Base-by-base conservation (phyloP, 2,113 vertebrate species). In the Chroicocephalus ridibundus region DNA sequence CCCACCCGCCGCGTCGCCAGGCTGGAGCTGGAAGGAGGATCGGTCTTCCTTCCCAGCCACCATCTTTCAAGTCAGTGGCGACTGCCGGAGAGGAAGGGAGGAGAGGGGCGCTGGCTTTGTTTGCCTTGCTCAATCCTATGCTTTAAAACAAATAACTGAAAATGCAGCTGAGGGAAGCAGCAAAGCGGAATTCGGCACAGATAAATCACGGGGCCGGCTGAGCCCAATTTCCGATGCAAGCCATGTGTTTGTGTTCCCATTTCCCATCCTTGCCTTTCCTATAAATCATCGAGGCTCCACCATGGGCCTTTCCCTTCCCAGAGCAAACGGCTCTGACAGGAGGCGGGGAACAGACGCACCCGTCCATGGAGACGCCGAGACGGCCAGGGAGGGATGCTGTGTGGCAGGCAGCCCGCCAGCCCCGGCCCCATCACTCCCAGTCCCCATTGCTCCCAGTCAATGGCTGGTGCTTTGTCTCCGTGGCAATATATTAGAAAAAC, bases 51-150 rank as follows among this genome's bases (percentile, higher is more conserved):
- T 86, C 96, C 94, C 88, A 96, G 81, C 24, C 89, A 91, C 81
- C 93, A 77, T 88, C 89, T 95, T 92, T 85, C 77, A 85, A 94
- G 89, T 69, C 70, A 2, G 70, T 61, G 82, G 96, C n/a, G 49
- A 78, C 86, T 49, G 83, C 49, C 5, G 29, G 70, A 65, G 94
- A 97, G 97, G 97, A 97, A 97, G 97, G 96, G 95, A 97, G 96
- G 93, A 96, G 95, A 94, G 94, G 82, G 93, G 85, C 27, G 80
- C 94, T 95, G 93, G 92, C 94, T 97, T 93, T 96, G 95, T 97
- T 96, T 97, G 96, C 81, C 66, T 81, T 82, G 93, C 94, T 90
- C 92, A 40, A 38, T n/a, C 68, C 89, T 54, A 22, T 0, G 15
- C 90, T 75, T 79, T 86, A 51, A 91, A 96, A 91, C 88, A 96